Evolutionary conservation across 2,113 vertebrate species (phyloP), one percentile per base, ranked within the genome.

Genomic region (Mobula birostris): DNA sequence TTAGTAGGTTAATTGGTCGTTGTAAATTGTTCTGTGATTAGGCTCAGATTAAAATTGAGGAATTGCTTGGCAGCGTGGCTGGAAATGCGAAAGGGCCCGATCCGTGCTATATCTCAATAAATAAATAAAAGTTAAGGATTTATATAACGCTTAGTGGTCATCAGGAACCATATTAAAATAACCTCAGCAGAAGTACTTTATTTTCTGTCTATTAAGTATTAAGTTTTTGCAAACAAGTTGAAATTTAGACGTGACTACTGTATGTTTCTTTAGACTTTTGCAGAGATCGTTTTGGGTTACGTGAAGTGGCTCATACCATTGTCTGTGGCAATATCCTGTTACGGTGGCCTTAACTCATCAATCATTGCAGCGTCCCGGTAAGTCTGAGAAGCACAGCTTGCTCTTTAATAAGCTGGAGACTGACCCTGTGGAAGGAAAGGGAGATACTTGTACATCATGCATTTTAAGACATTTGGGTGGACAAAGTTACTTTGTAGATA

Each of bases 331-430:
- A 97, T 98, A 94, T 98, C 97, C 78, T 98, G 97, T 94, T 98
- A 97, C 0, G 97, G 97, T 68, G 96, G 97, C n/a, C 96, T 98
- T 76, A 98, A 98, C 95, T 98, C 97, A 40, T 97, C 97, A 27
- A 97, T 98, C 95, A 98, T 98, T 21, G 96, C 97, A 82, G 96
- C 97, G n/a, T 98, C 97, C 94, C 97, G 97, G 97, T 98, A 12
- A 82, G 95, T 79, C 36, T 66, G 61, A 63, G 29, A 63, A 82
- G 40, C 27, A 61, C 17, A 12, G 17, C 21, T 6, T 4, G 58
- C 27, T 58, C 19, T 29, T 85, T 17, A 82, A 48, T 48, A 36
- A 82, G 19, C 40, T 82, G 79, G 40, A 82, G 12, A 48, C 17
- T 87, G 79, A 5, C 48, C 8, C 48, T 27, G 56, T 29, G 11